phyloP scores from a whole-genome alignment of 2,113 vertebrate genomes.

The Centropus unirufus region DNA sequence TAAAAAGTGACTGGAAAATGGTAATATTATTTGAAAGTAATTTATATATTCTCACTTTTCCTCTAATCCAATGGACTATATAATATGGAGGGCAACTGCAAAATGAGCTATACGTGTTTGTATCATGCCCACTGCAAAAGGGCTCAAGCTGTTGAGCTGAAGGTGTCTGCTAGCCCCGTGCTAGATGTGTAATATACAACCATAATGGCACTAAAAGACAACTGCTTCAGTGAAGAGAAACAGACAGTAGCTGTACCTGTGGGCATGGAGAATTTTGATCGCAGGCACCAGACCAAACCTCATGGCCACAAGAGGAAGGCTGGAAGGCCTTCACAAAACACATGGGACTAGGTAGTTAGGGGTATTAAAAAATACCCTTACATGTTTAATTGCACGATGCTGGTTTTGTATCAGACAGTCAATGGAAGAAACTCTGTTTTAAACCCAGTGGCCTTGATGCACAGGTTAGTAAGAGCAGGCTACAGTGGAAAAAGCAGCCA shows the following conservation, averaged over 20 bases:
- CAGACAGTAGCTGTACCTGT: neutral
- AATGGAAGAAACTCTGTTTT: neutral
- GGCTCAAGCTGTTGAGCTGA: neutral
- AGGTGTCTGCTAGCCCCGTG: neutral
- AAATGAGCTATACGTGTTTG: neutral
- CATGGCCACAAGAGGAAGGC: neutral
- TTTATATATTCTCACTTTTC: neutral
- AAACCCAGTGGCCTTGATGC: neutral
- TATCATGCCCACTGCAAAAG: neutral
- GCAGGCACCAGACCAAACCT: neutral
- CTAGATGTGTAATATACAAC: fast-evolving
- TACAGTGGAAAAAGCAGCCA: neutral
- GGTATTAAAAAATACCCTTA: neutral
- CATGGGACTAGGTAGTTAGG: neutral
- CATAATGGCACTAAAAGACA: neutral
- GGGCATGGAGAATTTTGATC: neutral
- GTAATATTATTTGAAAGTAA: neutral
- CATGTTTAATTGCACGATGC: neutral
- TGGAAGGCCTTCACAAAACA: neutral
- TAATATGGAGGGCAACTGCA: neutral
- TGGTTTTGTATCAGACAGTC: neutral
- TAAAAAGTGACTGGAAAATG: neutral
- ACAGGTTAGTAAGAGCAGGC: neutral
- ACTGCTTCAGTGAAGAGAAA: neutral
- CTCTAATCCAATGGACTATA: neutral